These are phyloP conservation scores for Cosmopolites sordidus DNA, from an alignment of 2,888 invertebrate species.

Conservation along the genomic window DNA sequence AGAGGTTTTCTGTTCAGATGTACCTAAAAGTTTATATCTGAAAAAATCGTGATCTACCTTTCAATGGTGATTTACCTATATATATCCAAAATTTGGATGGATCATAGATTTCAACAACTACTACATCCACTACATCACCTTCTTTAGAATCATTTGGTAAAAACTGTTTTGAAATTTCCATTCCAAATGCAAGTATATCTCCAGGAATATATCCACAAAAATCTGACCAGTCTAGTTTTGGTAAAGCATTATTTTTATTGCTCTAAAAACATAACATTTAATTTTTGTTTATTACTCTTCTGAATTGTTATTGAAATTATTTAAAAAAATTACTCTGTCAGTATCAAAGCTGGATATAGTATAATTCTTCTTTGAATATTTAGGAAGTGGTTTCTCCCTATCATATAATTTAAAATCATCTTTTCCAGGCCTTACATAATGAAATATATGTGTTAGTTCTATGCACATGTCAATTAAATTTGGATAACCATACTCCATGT, in stretches of 20 bases:
- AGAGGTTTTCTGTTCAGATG: constrained; percentile 35
- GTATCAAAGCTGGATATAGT: constrained; percentile 29
- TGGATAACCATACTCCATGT: constrained; percentile 37
- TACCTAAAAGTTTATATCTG: constrained; percentile 32
- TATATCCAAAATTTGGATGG: constrained; percentile 57
- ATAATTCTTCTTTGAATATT: constrained; percentile 24
- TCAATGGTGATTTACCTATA: constrained; percentile 33
- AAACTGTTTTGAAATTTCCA: constrained; percentile 32
- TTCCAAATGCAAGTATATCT: constrained; percentile 33
- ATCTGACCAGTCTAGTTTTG: constrained; percentile 28
- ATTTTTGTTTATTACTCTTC: neutral
- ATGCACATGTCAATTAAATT: constrained; percentile 41
- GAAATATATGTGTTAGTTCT: constrained; percentile 39
- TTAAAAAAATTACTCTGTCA: neutral
- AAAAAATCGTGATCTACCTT: no score
- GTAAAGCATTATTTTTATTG: constrained; percentile 8
- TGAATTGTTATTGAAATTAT: neutral
- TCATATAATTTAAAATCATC: constrained; percentile 44
- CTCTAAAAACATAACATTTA: neutral
- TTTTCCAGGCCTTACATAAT: constrained; percentile 35
- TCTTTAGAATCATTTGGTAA: constrained; percentile 21
- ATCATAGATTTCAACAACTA: constrained; percentile 55
- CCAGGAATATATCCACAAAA: constrained; percentile 29
- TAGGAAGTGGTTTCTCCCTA: constrained; percentile 32
- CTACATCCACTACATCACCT: constrained; percentile 39